Percentiles rank a stretch among this genome's conserved stretches.
Evolutionary conservation across 1,140 invertebrate species (phyloP).

Genomic region (Mamestra configurata): DNA sequence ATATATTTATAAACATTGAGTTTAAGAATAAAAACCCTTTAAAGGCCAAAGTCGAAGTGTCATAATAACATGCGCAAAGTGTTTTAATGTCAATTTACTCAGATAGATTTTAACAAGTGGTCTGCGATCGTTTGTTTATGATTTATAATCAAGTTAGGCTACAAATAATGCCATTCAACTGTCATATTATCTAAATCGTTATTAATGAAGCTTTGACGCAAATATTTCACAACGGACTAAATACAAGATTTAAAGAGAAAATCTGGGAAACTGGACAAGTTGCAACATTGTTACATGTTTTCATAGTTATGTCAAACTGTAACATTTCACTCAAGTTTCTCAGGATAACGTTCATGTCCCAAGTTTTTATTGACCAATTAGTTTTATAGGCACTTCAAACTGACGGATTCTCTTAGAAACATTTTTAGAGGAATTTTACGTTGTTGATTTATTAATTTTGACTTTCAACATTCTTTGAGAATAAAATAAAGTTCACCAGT

Average conservation of each 20-base stretch:
- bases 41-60: too few relatives aligned
- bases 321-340: constrained; percentile 21
- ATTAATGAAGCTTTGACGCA: not conserved
- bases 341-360: constrained; percentile 1
- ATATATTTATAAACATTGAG: too few relatives aligned
- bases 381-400: constrained; percentile 29
- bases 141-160: constrained; percentile 5
- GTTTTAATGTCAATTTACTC: too few relatives aligned
- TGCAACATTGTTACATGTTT: not conserved
- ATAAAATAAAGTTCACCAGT: not conserved
- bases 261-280: too few relatives aligned
- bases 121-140: constrained; percentile 5
- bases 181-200: not conserved
- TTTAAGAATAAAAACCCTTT: too few relatives aligned
- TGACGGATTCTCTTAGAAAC: constrained; percentile 16
- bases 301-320: not conserved
- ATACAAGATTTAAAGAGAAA: not conserved
- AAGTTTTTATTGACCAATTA: constrained; percentile 31
- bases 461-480: not conserved
- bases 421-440: constrained; percentile 23
- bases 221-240: not conserved
- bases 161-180: constrained; percentile 36
- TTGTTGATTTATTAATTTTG: constrained; percentile 29
- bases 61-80: too few relatives aligned
- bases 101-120: constrained; percentile 1